These are phyloP conservation scores for Xenops minutus DNA, from an alignment of 2,797 vertebrate species.

Conservation along the genomic window DNA sequence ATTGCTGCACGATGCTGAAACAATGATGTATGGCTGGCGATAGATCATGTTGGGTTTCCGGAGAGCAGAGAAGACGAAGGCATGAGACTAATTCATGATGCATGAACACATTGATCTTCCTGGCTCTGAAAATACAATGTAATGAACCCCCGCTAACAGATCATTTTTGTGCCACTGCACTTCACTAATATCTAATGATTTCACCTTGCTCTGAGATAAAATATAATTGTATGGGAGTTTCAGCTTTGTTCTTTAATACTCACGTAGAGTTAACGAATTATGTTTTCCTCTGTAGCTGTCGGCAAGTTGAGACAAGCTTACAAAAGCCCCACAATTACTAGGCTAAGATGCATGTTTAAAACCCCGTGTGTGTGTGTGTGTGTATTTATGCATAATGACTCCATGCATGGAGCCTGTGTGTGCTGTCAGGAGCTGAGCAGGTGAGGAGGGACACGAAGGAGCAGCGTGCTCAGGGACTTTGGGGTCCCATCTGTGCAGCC, in stretches of 20 bases:
- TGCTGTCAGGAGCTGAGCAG: background rate
- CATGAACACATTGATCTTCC: constrained; percentile 81
- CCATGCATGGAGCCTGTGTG: fast-evolving
- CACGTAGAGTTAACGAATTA: constrained; percentile 51
- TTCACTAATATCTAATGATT: constrained; percentile 83
- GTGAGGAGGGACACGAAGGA: background rate
- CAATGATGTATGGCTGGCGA: constrained; percentile 75
- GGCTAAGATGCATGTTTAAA: background rate
- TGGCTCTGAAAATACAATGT: constrained; percentile 80
- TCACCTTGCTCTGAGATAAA: constrained; percentile 80
- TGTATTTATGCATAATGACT: background rate
- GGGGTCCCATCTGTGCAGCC: background rate
- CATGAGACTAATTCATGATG: constrained; percentile 79
- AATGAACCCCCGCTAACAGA: constrained; percentile 82
- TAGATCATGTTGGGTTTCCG: constrained; percentile 80
- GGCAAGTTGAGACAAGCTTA: constrained; percentile 66
- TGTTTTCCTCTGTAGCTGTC: constrained; percentile 71
- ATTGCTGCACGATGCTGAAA: constrained; percentile 64
- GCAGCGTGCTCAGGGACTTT: background rate
- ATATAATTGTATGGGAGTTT: constrained; percentile 82
- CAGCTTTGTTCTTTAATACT: constrained; percentile 76
- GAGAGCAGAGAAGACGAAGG: constrained; percentile 75
- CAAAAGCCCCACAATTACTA: constrained; percentile 24
- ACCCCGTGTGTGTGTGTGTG: fast-evolving
- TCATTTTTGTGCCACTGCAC: constrained; percentile 81